Evolutionary conservation across 2,113 vertebrate genomes (phyloP), one percentile per base, ranked within the genome.

Genomic region (Anseranas semipalmata): DNA sequence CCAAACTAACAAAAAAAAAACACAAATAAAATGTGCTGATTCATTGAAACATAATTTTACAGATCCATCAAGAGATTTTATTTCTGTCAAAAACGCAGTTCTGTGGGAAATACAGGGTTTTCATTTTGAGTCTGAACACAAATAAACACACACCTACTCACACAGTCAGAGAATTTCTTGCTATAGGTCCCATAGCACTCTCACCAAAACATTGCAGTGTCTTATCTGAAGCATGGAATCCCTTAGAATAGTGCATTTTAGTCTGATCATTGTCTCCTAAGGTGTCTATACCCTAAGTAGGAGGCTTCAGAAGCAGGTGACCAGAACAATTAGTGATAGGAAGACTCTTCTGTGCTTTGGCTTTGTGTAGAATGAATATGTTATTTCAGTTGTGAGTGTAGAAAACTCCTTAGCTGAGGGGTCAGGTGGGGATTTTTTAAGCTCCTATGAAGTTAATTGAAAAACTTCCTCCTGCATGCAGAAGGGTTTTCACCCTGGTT

Each of bases 91-190:
- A 81, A 75, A 32, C 17, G 24, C 14, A 79, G 3, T 75, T 89
- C 75, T 52, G 13, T 72, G 30, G 35, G 46, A 93, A 93, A 91
- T 65, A 43, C 0, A 76, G 20, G 22, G 6, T 45, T 95, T 95
- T 95, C 66, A 82, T 86, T 92, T 83, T 90, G 52, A 84, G 33
- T 84, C 83, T 95, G 84, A 95, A 87, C 60, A 90, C 68, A 95
- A 89, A 91, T 71, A 72, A 52, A 53, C 48, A 94, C 7, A 9
- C 56, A 84, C 89, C 73, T 33, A 85, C 84, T 89, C 52, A 50
- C 35, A 58, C 35, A 89, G 84, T 7, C 4, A 14, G 77, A 81
- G 27, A 52, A 75, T 65, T 78, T n/a, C 60, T 58, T 82, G 60
- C 62, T 87, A 9, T 37, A n/a, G 77, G 84, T 87, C 93, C 84